These are phyloP conservation scores for Drosophila stalkeri DNA, from an alignment of 2,888 invertebrate genomes.

Conservation along the genomic window DNA sequence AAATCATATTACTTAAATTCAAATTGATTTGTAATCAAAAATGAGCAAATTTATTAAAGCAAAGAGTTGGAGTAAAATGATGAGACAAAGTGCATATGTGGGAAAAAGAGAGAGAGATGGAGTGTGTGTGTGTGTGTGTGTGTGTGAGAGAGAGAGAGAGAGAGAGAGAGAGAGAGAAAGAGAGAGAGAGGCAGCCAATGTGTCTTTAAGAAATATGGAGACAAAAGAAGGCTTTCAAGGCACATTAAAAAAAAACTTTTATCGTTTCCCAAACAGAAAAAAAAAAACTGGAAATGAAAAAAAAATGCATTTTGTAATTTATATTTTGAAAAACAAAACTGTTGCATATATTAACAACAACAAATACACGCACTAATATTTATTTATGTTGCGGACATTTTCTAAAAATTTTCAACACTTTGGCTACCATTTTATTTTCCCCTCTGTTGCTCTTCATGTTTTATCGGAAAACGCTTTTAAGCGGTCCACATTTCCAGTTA, in stretches of 20 bases:
- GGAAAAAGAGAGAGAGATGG: neutral
- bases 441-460: neutral
- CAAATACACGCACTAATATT: constrained; percentile 9
- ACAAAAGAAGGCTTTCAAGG: constrained; percentile 23
- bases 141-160: neutral
- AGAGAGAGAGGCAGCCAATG: neutral
- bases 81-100: neutral
- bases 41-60: neutral
- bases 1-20: constrained; percentile 58
- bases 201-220: neutral
- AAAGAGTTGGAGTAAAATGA: neutral
- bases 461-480: constrained; percentile 25
- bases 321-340: constrained; percentile 53
- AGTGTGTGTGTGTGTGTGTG: neutral
- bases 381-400: constrained; percentile 31
- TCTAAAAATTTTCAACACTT: constrained; percentile 27
- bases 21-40: constrained; percentile 73
- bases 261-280: constrained; percentile 1
- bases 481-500: constrained; percentile 22
- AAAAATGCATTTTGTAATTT: constrained; percentile 50
- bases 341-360: constrained; percentile 29
- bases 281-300: constrained; percentile 65
- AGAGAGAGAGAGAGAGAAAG: neutral
- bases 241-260: constrained; percentile 25
- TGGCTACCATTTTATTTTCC: constrained; percentile 6